Base-by-base conservation (phyloP, 2,113 vertebrate genomes). In the Sturnus vulgaris region DNA sequence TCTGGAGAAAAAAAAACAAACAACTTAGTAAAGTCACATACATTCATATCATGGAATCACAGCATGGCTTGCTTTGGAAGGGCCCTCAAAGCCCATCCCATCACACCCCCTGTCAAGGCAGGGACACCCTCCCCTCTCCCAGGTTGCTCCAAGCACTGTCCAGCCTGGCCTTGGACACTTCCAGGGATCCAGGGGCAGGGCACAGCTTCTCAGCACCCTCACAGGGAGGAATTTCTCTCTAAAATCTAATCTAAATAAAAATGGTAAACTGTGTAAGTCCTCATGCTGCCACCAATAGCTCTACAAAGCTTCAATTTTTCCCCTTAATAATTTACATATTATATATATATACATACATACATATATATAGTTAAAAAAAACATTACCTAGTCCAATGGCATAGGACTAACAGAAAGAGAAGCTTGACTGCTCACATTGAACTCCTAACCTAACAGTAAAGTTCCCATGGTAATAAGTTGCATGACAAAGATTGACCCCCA, bases 81-180 rank as follows among this genome's bases (percentile, higher is more conserved):
- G 17, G 17, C 9, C 40, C 11, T 61, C 35, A 33, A 42, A 77
- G 8, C 9, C 4, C 56, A 31, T 27, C 24, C 17, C 19, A 30
- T 7, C 2, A 19, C 52, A 50, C 22, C 42, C 39, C 37, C 13
- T 59, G 37, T 44, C 27, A 46, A 7, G 30, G 15, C 37, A 73
- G 33, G 46, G 77, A 21, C 78, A 47, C 24, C 30, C 76, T 0
- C 63, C 63, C 35, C 40, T 2, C 0, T 3, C 17, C 47, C 70
- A 61, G n/a, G 21, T 0, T 19, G n/a, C 35, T 76, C 70, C 71
- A 23, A 61, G 5, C 11, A 35, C 30, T 0, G 0, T 28, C 40
- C 35, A 77, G 0, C 31, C 40, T 24, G 63, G 31, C 7, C 40
- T 37, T 49, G 40, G 18, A 0, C 55, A 27, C 5, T 33, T 0